Evolutionary conservation across 2,888 invertebrate genomes (phyloP).

Genomic region (Acleris emargana): DNA sequence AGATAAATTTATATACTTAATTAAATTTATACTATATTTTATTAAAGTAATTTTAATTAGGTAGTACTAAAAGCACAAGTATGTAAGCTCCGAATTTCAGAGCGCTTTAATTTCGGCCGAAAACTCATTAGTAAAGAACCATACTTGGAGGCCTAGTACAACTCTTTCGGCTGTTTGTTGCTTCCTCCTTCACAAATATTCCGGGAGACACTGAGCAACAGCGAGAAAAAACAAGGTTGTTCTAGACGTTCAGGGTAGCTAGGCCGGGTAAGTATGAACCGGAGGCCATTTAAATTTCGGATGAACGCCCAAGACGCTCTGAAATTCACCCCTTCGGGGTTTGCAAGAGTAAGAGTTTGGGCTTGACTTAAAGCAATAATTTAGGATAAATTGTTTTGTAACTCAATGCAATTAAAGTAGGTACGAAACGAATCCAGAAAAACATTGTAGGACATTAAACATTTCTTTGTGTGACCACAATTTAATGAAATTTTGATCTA

Average conservation of each 20-base stretch:
- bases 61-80: constrained; percentile 22
- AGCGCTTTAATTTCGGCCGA: too few species aligned
- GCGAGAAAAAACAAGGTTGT: too few species aligned
- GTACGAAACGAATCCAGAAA: neutral
- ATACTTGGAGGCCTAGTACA: too few species aligned
- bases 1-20: constrained; percentile 1
- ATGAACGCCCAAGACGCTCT: too few species aligned
- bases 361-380: constrained; percentile 30
- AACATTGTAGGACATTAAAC: constrained; percentile 3
- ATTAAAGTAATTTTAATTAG: constrained; percentile 7
- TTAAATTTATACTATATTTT: constrained; percentile 3
- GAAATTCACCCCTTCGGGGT: neutral
- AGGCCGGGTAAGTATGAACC: too few species aligned
- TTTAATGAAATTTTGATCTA: constrained; percentile 21
- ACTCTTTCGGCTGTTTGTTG: too few species aligned
- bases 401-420: neutral
- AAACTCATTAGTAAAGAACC: too few species aligned
- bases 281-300: too few species aligned
- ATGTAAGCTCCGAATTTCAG: constrained; percentile 6
- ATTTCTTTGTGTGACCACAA: constrained; percentile 9
- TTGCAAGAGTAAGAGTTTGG: constrained; percentile 1
- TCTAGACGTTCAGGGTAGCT: too few species aligned
- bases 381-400: constrained; percentile 11
- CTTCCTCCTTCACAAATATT: too few species aligned
- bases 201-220: too few species aligned